Evolutionary conservation across 30 jellyfish, hydroid and myxozoan species (phyloP).

Genomic region (Kudoa iwatai): DNA sequence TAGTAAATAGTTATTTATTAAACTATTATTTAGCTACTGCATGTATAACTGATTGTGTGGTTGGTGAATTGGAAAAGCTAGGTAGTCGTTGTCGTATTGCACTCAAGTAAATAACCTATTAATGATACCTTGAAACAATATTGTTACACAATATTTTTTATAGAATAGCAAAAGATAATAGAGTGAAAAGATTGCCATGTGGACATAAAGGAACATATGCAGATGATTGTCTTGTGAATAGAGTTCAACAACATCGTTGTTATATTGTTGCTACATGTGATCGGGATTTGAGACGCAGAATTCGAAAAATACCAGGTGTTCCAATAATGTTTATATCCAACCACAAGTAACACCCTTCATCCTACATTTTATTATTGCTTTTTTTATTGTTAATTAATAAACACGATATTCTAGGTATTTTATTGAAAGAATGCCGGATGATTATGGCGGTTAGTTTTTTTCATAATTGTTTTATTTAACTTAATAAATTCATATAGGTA

Average conservation of each 20-base stretch:
- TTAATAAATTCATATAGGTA: too few species aligned
- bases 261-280: constrained; percentile 92
- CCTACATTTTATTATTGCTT: too few species aligned
- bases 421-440: too few species aligned
- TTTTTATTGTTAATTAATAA: too few species aligned
- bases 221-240: constrained; percentile 59
- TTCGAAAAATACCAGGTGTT: constrained; percentile 90
- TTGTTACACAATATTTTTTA: background rate
- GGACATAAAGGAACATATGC: constrained; percentile 90
- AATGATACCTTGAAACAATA: background rate
- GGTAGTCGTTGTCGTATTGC: constrained; percentile 72
- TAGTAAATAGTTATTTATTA: too few species aligned
- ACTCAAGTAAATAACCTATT: constrained; percentile 13
- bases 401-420: too few species aligned
- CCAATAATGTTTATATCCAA: constrained; percentile 67
- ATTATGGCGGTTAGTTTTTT: too few species aligned
- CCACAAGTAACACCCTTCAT: too few species aligned
- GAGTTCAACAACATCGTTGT: constrained; percentile 71
- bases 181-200: constrained; percentile 77
- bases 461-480: too few species aligned
- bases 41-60: constrained; percentile 77
- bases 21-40: constrained; percentile 91
- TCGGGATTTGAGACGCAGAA: constrained; percentile 56
- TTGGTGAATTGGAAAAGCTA: constrained; percentile 72
- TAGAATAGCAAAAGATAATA: constrained; percentile 67